phyloP scores from a whole-genome alignment of 2,113 vertebrate species.

The Phodopus roborovskii region DNA sequence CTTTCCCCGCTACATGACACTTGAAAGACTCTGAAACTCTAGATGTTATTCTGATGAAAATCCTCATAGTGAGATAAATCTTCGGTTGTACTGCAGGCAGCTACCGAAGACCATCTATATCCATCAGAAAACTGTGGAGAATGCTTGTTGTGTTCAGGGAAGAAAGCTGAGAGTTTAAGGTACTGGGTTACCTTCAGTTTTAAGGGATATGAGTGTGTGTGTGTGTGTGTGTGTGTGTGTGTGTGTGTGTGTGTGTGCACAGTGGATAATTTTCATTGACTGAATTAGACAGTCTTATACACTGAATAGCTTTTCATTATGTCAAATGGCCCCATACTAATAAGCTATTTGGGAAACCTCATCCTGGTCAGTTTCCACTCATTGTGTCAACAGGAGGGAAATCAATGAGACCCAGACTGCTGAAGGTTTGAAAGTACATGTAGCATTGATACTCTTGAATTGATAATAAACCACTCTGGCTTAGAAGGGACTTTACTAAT shows the following conservation, averaged over 20 bases:
- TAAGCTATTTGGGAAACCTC: conserved; percentile 27
- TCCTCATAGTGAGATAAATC: background rate
- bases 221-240: background rate
- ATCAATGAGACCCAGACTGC: background rate
- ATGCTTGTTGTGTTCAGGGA: background rate
- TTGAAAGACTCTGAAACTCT: background rate
- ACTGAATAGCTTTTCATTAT: conserved; percentile 24
- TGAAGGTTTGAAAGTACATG: background rate
- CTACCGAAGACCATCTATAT: background rate
- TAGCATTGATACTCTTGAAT: background rate
- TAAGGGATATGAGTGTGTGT: background rate
- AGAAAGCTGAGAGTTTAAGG: background rate
- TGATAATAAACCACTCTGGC: conserved; percentile 22
- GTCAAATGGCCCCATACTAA: background rate
- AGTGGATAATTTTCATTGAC: background rate
- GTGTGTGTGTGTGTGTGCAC: no score
- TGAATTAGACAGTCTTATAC: background rate
- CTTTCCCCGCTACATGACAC: background rate
- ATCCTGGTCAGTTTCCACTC: conserved; percentile 20
- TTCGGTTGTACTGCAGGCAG: background rate
- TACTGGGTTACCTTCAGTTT: background rate
- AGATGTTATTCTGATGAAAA: background rate
- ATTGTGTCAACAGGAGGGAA: background rate
- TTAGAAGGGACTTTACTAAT: background rate
- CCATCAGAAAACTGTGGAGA: background rate